Evolutionary conservation across 2,113 vertebrate species (phyloP), one percentile per base, ranked within the genome.

Genomic region (Hippocampus guttulatus): DNA sequence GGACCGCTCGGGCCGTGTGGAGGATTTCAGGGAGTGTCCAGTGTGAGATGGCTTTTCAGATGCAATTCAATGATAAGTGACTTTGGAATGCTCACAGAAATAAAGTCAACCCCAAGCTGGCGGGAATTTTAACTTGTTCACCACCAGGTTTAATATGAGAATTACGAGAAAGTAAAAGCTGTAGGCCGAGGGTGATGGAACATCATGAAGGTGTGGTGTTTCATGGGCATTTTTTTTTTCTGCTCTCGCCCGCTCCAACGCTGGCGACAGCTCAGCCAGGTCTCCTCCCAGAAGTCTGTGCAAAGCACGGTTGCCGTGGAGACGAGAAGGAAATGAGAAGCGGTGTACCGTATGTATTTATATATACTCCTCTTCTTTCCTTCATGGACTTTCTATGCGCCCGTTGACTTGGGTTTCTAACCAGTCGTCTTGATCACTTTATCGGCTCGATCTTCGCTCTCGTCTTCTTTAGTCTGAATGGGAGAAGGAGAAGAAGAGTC

Each of bases 221-320:
- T 89, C 80, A 79, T 75, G 81, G 21, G 74, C 75, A 8, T 40
- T 40, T 80, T 78, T 67, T 67, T 57, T 60, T 16, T 63, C 72
- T 76, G 67, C 68, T 79, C 81, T 69, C 47, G 40, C 66, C 73
- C 79, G 70, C 65, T 84, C 79, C 81, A 84, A 64, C 62, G 67
- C 73, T 69, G 68, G 58, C 69, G 78, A 41, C 47, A 58, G 79
- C 80, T 76, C 40, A 62, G 64, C 8, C 25, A 84, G 78, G 84
- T 79, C 79, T 82, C 81, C 84, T 78, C 79, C 74, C 77, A 83
- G 74, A 80, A 85, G 79, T 78, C 80, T 84, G 81, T 81, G 88
- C 71, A 81, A 88, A 86, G 33, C 73, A 66, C 86, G 71, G 88
- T 88, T 88, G 88, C 84, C 84, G 65, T 90, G 84, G 89, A 87